phyloP scores from a whole-genome alignment of 2,888 invertebrate genomes.

The Eulithis testata region DNA sequence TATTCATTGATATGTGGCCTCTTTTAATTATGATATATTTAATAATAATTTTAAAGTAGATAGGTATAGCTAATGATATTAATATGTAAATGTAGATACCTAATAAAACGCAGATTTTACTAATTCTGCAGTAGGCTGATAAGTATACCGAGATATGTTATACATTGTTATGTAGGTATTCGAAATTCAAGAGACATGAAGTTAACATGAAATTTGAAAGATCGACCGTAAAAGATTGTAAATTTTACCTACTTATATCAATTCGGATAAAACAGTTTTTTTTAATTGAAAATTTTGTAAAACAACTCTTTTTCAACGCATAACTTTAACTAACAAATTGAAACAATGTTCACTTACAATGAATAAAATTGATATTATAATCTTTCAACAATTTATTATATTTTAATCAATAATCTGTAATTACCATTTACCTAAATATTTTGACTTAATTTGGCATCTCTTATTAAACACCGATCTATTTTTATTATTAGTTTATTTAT shows the following conservation, averaged over 20 bases:
- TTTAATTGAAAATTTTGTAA: constrained; percentile 54
- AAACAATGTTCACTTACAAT: constrained; percentile 83
- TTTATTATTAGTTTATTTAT: constrained; percentile 71
- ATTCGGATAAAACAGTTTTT: constrained; percentile 39
- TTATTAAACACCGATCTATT: constrained; percentile 83
- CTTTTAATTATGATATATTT: constrained; percentile 61
- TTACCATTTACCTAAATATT: constrained; percentile 85
- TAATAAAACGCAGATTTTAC: constrained; percentile 71
- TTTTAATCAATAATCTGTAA: constrained; percentile 53
- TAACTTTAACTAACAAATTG: constrained; percentile 84
- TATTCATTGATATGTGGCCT: constrained; percentile 78
- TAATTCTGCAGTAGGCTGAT: constrained; percentile 57
- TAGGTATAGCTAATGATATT: constrained; percentile 64
- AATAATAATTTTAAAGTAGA: constrained; percentile 42
- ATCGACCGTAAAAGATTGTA: constrained; percentile 41
- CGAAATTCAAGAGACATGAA: constrained; percentile 33
- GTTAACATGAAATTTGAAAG: constrained; percentile 33
- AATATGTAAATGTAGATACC: constrained; percentile 53
- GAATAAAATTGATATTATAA: constrained; percentile 83
- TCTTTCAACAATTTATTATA: constrained; percentile 81
- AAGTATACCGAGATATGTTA: constrained; percentile 78
- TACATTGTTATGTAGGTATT: constrained; percentile 27
- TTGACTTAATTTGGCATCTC: constrained; percentile 89
- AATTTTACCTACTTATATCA: constrained; percentile 25
- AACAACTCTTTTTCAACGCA: constrained; percentile 78